These are phyloP conservation scores for Fratercula arctica DNA, from an alignment of 2,797 vertebrate genomes.

Conservation along the genomic window DNA sequence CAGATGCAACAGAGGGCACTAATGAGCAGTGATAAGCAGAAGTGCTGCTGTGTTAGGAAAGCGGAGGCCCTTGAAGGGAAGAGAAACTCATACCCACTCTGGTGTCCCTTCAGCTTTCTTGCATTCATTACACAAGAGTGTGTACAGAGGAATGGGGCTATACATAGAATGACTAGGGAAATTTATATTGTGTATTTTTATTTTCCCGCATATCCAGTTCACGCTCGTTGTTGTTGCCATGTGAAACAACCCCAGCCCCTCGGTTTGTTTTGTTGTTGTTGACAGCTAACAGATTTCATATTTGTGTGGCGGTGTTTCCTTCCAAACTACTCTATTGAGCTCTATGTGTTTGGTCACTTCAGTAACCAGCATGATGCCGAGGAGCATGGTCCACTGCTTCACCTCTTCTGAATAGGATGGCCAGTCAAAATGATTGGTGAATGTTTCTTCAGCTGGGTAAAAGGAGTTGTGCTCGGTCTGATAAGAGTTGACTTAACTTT, in stretches of 20 bases:
- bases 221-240: slow-evolving; percentile 47
- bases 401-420: slow-evolving; percentile 6
- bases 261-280: slow-evolving; percentile 32
- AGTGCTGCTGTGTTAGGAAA: not conserved
- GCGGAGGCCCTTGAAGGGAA: not conserved
- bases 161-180: slow-evolving; percentile 25
- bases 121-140: not conserved
- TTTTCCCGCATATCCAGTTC: slow-evolving; percentile 51
- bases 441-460: not conserved
- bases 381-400: slow-evolving; percentile 34
- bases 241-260: slow-evolving; percentile 36
- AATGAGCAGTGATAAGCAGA: slow-evolving; percentile 74
- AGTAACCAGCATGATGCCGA: slow-evolving; percentile 38
- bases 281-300: slow-evolving; percentile 39
- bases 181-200: slow-evolving; percentile 31
- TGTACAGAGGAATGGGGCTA: slow-evolving; percentile 1
- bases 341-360: slow-evolving; percentile 35
- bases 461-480: not conserved
- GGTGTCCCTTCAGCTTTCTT: slow-evolving; percentile 17
- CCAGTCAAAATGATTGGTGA: not conserved
- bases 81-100: not conserved
- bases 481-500: not conserved
- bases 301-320: slow-evolving; percentile 18
- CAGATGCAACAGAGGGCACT: slow-evolving; percentile 71
- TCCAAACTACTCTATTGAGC: slow-evolving; percentile 17